phyloP scores from a whole-genome alignment of 2,888 invertebrate genomes.

The Dendrolimus pini region DNA sequence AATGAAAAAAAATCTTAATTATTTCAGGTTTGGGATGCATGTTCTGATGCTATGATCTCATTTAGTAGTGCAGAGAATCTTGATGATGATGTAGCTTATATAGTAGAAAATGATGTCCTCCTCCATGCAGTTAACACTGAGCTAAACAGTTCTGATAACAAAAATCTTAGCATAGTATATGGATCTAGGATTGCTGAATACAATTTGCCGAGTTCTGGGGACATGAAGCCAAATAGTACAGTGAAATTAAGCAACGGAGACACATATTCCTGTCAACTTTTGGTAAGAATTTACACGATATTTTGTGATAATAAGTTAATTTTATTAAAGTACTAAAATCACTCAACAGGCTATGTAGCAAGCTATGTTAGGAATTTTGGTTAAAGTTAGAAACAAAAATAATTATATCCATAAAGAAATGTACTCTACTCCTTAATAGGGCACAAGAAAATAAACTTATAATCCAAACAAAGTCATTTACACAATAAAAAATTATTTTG shows the following conservation, averaged over 20 bases:
- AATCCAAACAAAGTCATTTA: too few species aligned
- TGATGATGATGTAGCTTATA: constrained; percentile 88
- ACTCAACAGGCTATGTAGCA: too few species aligned
- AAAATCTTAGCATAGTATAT: constrained; percentile 81
- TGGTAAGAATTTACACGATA: constrained; percentile 73
- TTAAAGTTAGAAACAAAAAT: too few species aligned
- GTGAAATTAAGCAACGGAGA: constrained; percentile 81
- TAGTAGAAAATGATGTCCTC: constrained; percentile 96
- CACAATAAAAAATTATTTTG: too few species aligned
- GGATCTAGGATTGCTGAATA: constrained; percentile 82
- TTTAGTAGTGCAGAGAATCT: constrained; percentile 85
- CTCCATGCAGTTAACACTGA: constrained; percentile 83
- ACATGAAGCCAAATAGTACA: constrained; percentile 34
- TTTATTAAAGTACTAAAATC: too few species aligned
- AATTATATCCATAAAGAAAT: too few species aligned
- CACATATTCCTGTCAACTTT: constrained; percentile 78
- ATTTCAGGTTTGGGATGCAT: constrained; percentile 92
- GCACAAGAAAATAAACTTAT: too few species aligned
- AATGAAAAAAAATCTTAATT: too few species aligned
- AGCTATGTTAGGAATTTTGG: too few species aligned
- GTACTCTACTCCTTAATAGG: too few species aligned
- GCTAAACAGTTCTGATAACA: constrained; percentile 54
- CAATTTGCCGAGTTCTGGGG: constrained; percentile 60
- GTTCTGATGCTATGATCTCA: constrained; percentile 91
- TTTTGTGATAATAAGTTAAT: too few species aligned